These are phyloP conservation scores for Eupelmus urozonus DNA, from an alignment of 2,888 invertebrate species.

Conservation along the genomic window DNA sequence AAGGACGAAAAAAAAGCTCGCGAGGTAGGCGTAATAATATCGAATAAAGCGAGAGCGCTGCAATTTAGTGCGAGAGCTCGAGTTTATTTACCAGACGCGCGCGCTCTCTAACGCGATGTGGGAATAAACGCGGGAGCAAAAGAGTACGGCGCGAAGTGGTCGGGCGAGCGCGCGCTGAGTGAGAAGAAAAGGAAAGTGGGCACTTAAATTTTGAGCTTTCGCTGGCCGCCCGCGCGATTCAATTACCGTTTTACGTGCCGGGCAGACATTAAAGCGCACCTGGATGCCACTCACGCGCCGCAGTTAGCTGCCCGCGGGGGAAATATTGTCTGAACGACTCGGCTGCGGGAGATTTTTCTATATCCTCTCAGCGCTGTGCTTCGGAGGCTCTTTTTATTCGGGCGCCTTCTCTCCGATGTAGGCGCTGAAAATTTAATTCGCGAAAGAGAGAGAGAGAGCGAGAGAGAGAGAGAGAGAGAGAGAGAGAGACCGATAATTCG, in stretches of 20 bases:
- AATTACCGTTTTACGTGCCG: slow-evolving; percentile 69
- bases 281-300: not conserved
- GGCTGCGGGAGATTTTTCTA: not conserved
- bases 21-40: slow-evolving; percentile 18
- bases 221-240: slow-evolving; percentile 65
- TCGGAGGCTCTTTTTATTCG: not conserved
- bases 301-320: not conserved
- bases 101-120: slow-evolving; percentile 2
- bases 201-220: slow-evolving; percentile 70
- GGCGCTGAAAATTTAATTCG: not conserved
- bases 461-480: too few species aligned
- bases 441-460: too few species aligned
- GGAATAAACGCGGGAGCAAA: slow-evolving; percentile 32
- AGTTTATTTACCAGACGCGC: slow-evolving; percentile 31
- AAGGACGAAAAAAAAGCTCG: not conserved
- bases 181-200: slow-evolving; percentile 61
- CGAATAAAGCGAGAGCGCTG: slow-evolving; percentile 32
- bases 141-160: slow-evolving; percentile 20
- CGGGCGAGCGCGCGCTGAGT: not conserved
- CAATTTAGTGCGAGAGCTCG: slow-evolving; percentile 23
- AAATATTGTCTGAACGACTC: slow-evolving; percentile 7
- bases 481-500: too few species aligned
- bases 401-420: not conserved
- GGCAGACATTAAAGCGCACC: slow-evolving; percentile 66
- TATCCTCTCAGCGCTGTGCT: not conserved